Evolutionary conservation across 2,888 invertebrate genomes (phyloP), one percentile per base, ranked within the genome.

Genomic region (Xestobium rufovillosum): DNA sequence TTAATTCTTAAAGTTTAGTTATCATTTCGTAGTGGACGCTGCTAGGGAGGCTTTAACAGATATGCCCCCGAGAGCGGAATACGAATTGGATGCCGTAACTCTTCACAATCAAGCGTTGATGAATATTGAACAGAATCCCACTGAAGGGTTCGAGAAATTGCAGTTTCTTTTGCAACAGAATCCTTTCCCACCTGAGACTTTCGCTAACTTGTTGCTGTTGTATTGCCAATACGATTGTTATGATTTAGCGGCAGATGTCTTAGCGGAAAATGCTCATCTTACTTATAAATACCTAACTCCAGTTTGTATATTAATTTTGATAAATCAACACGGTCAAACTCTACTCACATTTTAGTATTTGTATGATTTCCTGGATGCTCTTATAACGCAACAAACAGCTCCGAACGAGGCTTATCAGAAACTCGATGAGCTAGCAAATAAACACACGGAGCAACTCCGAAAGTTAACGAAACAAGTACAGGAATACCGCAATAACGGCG

Each of bases 191-290:
- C 88, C 90, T 9, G 97, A 98, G 71, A 96, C 97, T 0, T 96
- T 98, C 63, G 86, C 92, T 1, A 98, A 98, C 67, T 72, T 99
- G 12, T 69, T 99, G 27, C 70, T 98, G 3, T 70, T 96, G 1
- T 98, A 97, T 60, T 92, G 96, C 61, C 95, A 94, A 63, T 92
- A 95, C 64, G 96, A 96, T 66, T 92, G 95, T 61, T 96, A 86
- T 59, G 97, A 98, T 63, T 70, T 97, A 41, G 97, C 97, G 6
- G 98, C 98, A 0, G 98, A 98, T 68, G 88, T 98, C 23, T 65
- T 98, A 43, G 97, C 97, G 3, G 97, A 97, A 67, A 95, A 97
- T 66, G 88, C 92, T 3, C 90, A 96, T 59, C 77, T 96, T 36
- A 96, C 95, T 0, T 94, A 91, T 59, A 95, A 95, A 66, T 94